phyloP scores from a whole-genome alignment of 2,888 invertebrate genomes.

The Bembecia ichneumoniformis region DNA sequence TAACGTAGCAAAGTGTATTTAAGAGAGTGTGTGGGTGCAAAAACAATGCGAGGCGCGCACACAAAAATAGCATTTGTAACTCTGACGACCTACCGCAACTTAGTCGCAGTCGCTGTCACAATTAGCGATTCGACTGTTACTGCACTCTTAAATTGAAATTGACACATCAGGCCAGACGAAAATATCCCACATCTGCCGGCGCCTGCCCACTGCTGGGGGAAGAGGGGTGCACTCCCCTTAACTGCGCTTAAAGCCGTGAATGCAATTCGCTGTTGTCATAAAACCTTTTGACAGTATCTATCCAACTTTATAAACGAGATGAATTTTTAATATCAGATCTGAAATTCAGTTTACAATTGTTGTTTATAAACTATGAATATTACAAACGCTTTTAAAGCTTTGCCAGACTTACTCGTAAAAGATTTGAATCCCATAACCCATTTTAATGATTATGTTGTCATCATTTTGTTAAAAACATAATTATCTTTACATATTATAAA shows the following conservation, averaged over 20 bases:
- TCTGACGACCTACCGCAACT: constrained; percentile 33
- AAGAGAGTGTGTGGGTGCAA: too few relatives aligned
- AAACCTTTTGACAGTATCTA: constrained; percentile 46
- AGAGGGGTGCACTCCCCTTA: constrained; percentile 28
- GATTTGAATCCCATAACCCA: too few relatives aligned
- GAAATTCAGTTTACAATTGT: neutral
- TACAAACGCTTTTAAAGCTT: neutral
- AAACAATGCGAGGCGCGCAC: too few relatives aligned
- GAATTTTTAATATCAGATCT: constrained; percentile 17
- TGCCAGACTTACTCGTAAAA: too few relatives aligned
- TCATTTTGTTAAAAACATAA: too few relatives aligned
- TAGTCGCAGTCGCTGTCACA: constrained; percentile 20
- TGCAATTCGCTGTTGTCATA: constrained; percentile 41
- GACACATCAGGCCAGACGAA: constrained; percentile 67
- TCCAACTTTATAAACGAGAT: constrained; percentile 20
- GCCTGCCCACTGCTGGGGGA: constrained; percentile 27
- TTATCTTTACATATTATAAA: too few relatives aligned
- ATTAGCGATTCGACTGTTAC: constrained; percentile 38
- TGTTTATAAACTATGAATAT: neutral
- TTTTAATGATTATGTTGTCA: too few relatives aligned
- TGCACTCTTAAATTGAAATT: constrained; percentile 64
- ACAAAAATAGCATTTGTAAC: too few relatives aligned
- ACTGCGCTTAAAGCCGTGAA: constrained; percentile 22
- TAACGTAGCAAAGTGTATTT: too few relatives aligned
- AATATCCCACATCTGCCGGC: constrained; percentile 49